phyloP scores from a whole-genome alignment of 1,140 invertebrate species.

The Tetraneura akinire region DNA sequence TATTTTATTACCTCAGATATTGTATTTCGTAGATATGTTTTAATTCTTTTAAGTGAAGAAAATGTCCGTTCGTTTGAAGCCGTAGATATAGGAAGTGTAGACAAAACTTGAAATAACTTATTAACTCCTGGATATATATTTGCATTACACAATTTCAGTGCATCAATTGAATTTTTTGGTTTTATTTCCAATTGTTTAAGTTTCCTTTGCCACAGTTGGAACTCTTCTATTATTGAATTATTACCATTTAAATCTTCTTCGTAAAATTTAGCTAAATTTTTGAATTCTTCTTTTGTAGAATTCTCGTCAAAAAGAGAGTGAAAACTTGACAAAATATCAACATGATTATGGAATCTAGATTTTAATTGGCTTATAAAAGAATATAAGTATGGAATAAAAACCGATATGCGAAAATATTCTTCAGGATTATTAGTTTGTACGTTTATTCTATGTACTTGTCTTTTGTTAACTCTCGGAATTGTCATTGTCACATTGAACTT shows the following conservation, averaged over 20 bases:
- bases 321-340: constrained; percentile 16
- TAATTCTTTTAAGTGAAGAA: neutral
- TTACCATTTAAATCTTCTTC: neutral
- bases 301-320: constrained; percentile 4
- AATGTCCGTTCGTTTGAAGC: constrained; percentile 1
- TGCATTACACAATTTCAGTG: neutral
- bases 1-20: neutral
- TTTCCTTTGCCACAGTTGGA: neutral
- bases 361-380: constrained; percentile 5
- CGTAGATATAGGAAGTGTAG: constrained; percentile 9
- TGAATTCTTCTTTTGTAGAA: neutral
- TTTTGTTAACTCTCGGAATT: constrained; percentile 8
- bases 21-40: neutral
- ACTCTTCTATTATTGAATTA: neutral
- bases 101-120: neutral
- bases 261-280: neutral
- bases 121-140: neutral
- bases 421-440: constrained; percentile 9
- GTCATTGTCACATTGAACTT: neutral
- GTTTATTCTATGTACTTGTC: constrained; percentile 5
- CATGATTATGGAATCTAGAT: neutral
- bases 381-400: neutral
- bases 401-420: neutral
- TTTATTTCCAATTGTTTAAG: neutral
- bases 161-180: neutral